Conservation (phyloP, 1,140 invertebrate species). For the Liolophura sinensis region DNA sequence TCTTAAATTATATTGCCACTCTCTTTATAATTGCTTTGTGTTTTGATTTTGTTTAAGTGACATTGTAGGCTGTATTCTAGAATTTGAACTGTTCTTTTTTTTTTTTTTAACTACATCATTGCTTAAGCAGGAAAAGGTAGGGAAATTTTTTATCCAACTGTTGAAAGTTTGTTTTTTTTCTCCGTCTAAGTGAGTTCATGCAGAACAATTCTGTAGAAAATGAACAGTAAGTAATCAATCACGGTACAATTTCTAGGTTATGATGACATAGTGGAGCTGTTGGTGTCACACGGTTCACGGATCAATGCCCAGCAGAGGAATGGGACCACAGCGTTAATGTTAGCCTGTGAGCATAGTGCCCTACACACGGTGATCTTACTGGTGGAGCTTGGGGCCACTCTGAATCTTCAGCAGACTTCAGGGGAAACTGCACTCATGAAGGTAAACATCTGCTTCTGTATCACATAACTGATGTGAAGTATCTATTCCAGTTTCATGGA, state of each 20-base stretch:
- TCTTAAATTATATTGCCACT: no score
- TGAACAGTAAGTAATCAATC: no score
- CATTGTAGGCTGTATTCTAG: no score
- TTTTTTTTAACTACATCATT: no score
- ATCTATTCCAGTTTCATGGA: not conserved
- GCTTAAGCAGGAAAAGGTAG: no score
- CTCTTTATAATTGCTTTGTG: no score
- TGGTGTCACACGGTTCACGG: conserved; percentile 36
- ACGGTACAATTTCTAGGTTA: conserved; percentile 19
- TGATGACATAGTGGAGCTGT: conserved; percentile 42
- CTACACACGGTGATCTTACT: conserved; percentile 37
- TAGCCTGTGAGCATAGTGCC: conserved; percentile 43
- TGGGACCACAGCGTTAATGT: conserved; percentile 46
- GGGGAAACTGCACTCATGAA: conserved; percentile 51
- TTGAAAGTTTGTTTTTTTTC: no score
- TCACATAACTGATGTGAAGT: not conserved
- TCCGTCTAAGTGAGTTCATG: no score
- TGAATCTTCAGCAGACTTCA: conserved; percentile 36
- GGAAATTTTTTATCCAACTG: no score
- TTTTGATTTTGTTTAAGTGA: no score
- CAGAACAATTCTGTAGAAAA: no score
- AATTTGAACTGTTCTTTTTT: no score
- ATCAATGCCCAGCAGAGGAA: conserved; percentile 41
- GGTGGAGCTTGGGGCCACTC: conserved; percentile 41
- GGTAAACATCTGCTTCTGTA: conserved; percentile 24